Percentiles rank a stretch among this genome's conserved stretches.
phyloP scores from a whole-genome alignment of 2,797 vertebrate genomes.

The Podargus strigoides region DNA sequence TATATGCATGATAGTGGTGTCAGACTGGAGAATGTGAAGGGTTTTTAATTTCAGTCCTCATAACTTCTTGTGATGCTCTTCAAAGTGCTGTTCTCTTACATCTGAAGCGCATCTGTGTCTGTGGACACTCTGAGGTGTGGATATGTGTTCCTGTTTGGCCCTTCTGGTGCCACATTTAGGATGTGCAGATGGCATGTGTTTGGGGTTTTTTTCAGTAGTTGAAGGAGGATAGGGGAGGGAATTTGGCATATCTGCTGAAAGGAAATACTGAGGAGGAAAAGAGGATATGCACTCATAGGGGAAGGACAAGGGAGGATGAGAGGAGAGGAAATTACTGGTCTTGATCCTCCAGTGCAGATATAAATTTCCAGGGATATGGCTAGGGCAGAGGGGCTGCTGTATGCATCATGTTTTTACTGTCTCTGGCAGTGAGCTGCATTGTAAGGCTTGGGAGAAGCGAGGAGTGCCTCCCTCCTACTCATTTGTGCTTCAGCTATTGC shows the following conservation, averaged over 20 bases:
- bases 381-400: neutral
- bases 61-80: neutral
- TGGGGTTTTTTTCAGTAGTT: neutral
- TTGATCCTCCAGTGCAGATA: neutral
- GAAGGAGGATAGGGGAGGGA: neutral
- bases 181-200: neutral
- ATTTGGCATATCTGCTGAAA: neutral
- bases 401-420: neutral
- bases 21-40: neutral
- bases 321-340: neutral
- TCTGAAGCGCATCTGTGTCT: neutral
- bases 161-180: neutral
- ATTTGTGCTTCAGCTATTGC: neutral
- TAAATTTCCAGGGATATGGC: neutral
- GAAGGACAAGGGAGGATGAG: neutral
- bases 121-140: neutral
- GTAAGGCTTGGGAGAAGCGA: neutral
- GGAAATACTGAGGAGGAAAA: neutral
- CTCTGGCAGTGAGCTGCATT: neutral
- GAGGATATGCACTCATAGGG: neutral
- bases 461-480: neutral
- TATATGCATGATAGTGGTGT: fast-evolving
- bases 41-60: neutral
- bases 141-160: neutral
- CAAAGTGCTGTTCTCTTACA: neutral